Base-by-base conservation (phyloP, 2,888 invertebrate species). In the Metacarcinus magister region DNA sequence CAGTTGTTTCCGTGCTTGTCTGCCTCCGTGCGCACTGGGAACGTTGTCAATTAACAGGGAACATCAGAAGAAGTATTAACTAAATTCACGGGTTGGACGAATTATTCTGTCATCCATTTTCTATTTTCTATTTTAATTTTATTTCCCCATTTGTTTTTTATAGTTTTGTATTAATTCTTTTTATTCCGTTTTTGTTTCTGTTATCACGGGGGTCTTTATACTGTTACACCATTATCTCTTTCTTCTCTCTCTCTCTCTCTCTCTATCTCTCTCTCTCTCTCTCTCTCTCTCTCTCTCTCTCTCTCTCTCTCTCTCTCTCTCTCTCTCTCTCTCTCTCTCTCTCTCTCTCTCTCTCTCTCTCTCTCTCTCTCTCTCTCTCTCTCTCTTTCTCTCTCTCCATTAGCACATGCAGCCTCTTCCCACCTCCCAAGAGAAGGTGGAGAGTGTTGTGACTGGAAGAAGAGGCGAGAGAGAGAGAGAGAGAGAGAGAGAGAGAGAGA, bases 261-360 rank as follows among this genome's bases (percentile, higher is more conserved):
- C n/a, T n/a, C n/a, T n/a, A n/a, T n/a, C n/a, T n/a, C n/a, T n/a
- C n/a, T n/a, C n/a, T n/a, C n/a, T 23, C 19, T 2, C 67, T 67
- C 19, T 67, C 1, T 19, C 48, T 48, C 48, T 48, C 48, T 5
- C 48, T 48, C 48, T 48, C 48, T 48, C 48, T 48, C 48, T 48
- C 48, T 10, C 60, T 60, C 60, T 60, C 60, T 60, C 60, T 60
- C 60, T 60, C 60, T 60, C 60, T 60, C 60, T 60, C 60, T 60
- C 60, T 60, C 60, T 60, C 60, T 60, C 60, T 60, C 60, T 60
- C 60, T 60, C 60, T 60, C 60, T 67, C 16, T 67, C 67, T 67
- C 67, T 67, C 67, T 67, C 67, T 67, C 67, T 67, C 67, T 67
- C 67, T 67, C 67, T 67, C 67, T 67, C 67, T 67, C 67, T 67